A percentile compares a stretch with the other conserved stretches of the same genome.
These are phyloP conservation scores for Eptesicus fuscus DNA, from an alignment of 2,113 vertebrate genomes.

Conservation along the genomic window DNA sequence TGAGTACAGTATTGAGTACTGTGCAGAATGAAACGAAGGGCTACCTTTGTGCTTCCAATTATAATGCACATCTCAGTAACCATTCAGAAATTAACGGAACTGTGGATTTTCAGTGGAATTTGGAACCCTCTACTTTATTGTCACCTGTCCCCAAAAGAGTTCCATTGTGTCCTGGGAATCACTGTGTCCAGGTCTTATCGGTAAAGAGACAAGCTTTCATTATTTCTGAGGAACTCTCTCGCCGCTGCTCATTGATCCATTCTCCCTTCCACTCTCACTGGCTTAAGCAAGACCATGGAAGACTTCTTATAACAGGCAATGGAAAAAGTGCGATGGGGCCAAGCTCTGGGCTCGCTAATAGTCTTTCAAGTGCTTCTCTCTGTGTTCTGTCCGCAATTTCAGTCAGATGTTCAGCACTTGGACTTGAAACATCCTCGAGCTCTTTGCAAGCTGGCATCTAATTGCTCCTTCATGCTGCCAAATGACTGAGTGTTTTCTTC, in stretches of 20 bases:
- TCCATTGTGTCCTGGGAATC: neutral
- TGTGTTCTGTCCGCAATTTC: slow-evolving; percentile 25
- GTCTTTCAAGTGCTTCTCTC: slow-evolving; percentile 28
- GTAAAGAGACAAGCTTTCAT: slow-evolving; percentile 14
- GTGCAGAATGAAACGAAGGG: neutral
- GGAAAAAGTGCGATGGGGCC: neutral
- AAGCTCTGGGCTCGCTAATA: neutral
- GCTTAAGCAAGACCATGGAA: neutral
- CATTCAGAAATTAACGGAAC: neutral
- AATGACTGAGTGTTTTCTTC: slow-evolving; percentile 57
- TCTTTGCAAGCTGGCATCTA: slow-evolving; percentile 54
- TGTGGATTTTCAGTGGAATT: neutral
- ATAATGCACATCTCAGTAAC: neutral
- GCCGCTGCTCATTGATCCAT: neutral
- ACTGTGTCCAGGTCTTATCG: neutral
- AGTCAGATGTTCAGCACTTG: slow-evolving; percentile 14
- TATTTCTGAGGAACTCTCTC: neutral
- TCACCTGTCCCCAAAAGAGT: neutral
- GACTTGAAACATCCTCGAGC: slow-evolving; percentile 38
- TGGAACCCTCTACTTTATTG: neutral
- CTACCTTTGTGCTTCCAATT: neutral
- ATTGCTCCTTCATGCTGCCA: slow-evolving; percentile 59
- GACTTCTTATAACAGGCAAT: neutral
- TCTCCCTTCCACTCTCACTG: neutral
- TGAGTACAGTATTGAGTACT: neutral